A percentile compares a stretch with the other conserved stretches of the same genome.
Conservation (phyloP, 2,113 vertebrate species). For the Diglossa brunneiventris region DNA sequence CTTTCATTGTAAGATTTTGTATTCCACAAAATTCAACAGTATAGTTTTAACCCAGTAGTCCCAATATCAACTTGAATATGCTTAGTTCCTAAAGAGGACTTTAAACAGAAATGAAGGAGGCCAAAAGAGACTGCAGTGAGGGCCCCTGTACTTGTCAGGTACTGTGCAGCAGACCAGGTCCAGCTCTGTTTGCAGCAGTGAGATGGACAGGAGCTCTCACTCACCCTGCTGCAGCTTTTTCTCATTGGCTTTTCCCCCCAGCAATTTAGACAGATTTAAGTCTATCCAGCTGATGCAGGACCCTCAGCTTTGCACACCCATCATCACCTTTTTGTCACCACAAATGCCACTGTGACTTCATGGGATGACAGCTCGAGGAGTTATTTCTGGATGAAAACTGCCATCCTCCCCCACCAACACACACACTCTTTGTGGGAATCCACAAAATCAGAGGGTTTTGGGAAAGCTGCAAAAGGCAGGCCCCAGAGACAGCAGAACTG, state of each 20-base stretch:
- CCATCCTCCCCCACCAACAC: background rate
- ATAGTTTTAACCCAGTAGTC: background rate
- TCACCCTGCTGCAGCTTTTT: background rate
- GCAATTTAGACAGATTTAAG: background rate
- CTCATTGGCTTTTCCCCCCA: background rate
- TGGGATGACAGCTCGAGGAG: background rate
- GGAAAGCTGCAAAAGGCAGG: too few relatives aligned
- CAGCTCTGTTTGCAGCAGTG: background rate
- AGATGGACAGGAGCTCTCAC: background rate
- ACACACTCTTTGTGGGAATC: too few relatives aligned
- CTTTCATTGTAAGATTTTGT: background rate
- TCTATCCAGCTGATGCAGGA: background rate
- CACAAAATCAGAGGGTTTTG: too few relatives aligned
- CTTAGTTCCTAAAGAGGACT: background rate
- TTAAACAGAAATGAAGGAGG: background rate
- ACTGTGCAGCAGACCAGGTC: background rate
- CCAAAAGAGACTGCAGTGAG: background rate
- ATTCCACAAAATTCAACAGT: background rate
- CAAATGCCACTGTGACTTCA: background rate
- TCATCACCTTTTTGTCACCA: background rate
- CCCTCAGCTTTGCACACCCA: background rate
- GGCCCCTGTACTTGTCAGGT: background rate
- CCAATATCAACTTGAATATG: background rate
- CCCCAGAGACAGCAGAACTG: too few relatives aligned
- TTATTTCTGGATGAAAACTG: background rate